Base-by-base conservation (phyloP, 2,888 invertebrate species). In the Drosophila hamatofila region DNA sequence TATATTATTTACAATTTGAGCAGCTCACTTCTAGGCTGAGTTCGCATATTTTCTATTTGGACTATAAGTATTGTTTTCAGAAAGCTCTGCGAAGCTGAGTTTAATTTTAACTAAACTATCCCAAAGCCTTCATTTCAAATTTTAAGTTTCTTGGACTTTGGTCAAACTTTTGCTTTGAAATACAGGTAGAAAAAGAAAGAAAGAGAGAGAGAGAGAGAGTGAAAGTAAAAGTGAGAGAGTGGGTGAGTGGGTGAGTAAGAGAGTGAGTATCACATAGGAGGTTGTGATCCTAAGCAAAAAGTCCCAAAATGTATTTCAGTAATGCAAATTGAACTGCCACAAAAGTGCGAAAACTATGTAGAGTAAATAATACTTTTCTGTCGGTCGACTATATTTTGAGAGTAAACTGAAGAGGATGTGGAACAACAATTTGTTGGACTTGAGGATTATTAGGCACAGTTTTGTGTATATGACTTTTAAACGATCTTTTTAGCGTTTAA, bases 401-500 rank as follows among this genome's bases (percentile, higher is more conserved):
- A 54, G 51, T 3, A 23, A 41, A 27, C 30, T 58, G 41, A 57
- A 37, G 46, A 57, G 37, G 5, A 11, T 11, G 14, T 35, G 41
- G 37, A 30, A 37, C 21, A 33, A 37, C 30, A n/a, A 65, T 71
- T 58, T 75, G 72, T 75, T 66, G 58, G 4, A 55, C 37, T 39
- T 37, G 49, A 57, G 48, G 60, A 62, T 72, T 70, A 68, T 55
- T 65, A 41, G 66, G 14, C 48, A 66, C 48, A 41, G 21, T 66
- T 66, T 66, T 66, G 66, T 66, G 66, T 41, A 55, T 61, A 41
- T 64, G 68, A 78, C 56, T 83, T 86, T 81, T 72, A 69, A 86
- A 63, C 52, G 56, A 77, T 80, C 70, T 78, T 82, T 70, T 83
- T 85, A 88, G 82, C 7, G 35, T 35, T 37, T 83, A 88, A 86